A percentile compares a stretch with the other conserved stretches of the same genome.
These are phyloP conservation scores for Drosophila auraria DNA, from an alignment of 1,140 invertebrate genomes.

Conservation along the genomic window DNA sequence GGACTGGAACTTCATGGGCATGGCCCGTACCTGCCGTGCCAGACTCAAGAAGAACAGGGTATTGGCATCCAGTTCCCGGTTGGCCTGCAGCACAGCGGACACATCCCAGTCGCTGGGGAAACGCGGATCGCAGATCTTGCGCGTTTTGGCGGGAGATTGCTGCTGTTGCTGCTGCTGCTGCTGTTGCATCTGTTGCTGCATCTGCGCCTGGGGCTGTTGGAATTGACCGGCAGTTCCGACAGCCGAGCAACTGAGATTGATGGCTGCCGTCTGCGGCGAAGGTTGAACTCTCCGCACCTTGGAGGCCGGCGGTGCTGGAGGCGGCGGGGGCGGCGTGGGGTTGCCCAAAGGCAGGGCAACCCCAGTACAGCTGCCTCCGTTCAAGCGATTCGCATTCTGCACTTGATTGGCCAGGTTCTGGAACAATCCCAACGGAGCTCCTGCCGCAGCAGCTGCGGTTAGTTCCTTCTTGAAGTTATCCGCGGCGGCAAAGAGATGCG, in stretches of 20 bases:
- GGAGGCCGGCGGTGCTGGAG: slow-evolving; percentile 57
- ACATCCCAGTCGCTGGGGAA: slow-evolving; percentile 72
- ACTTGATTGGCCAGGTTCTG: slow-evolving; percentile 72
- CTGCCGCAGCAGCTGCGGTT: slow-evolving; percentile 63
- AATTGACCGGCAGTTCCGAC: slow-evolving; percentile 5
- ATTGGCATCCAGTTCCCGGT: slow-evolving; percentile 80
- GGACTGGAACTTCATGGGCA: slow-evolving; percentile 82
- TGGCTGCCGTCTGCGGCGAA: slow-evolving; percentile 77
- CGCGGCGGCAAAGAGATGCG: slow-evolving; percentile 76
- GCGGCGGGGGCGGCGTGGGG: slow-evolving; percentile 50
- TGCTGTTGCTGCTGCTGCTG: slow-evolving; percentile 24
- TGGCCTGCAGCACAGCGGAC: slow-evolving; percentile 77
- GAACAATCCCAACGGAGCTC: slow-evolving; percentile 66
- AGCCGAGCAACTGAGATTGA: slow-evolving; percentile 74
- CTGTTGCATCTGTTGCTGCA: slow-evolving; percentile 17
- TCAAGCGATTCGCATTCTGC: slow-evolving; percentile 55
- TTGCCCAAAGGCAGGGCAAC: slow-evolving; percentile 36
- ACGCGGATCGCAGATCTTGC: slow-evolving; percentile 66
- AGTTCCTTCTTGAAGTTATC: slow-evolving; percentile 83
- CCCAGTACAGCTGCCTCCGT: slow-evolving; percentile 12
- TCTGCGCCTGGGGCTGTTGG: slow-evolving; percentile 11
- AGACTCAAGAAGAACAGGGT: slow-evolving; percentile 81
- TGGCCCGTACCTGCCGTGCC: slow-evolving; percentile 73
- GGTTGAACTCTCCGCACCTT: slow-evolving; percentile 79
- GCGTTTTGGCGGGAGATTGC: slow-evolving; percentile 67